Evolutionary conservation across 2,888 invertebrate species (phyloP).

Genomic region (Frankliniella intonsa): DNA sequence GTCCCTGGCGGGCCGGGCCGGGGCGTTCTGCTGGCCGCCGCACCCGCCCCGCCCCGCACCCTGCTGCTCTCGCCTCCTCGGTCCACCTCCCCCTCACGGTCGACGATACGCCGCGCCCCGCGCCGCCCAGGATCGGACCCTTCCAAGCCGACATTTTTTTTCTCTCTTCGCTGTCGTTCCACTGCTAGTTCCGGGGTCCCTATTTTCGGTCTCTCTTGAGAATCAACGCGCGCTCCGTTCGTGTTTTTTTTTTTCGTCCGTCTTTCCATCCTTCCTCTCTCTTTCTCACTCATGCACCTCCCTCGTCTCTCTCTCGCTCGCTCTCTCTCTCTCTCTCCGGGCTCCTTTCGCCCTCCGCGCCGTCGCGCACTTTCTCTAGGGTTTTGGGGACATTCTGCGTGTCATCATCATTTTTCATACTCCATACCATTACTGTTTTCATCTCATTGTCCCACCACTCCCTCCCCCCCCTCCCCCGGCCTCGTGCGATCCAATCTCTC

Average conservation of each 20-base stretch:
- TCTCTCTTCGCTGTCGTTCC: slow-evolving; percentile 25
- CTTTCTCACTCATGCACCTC: neutral
- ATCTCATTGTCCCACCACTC: slow-evolving; percentile 37
- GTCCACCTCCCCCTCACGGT: too few species aligned
- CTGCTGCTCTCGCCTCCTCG: neutral
- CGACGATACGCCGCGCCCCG: too few species aligned
- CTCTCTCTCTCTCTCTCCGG: neutral
- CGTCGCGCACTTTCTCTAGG: slow-evolving; percentile 36
- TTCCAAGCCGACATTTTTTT: slow-evolving; percentile 31
- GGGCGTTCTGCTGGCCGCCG: neutral
- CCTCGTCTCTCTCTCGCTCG: neutral
- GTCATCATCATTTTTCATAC: slow-evolving; percentile 39
- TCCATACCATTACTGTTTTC: slow-evolving; percentile 35
- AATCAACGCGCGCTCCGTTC: neutral
- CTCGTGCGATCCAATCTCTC: slow-evolving; percentile 29
- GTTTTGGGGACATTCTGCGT: slow-evolving; percentile 39
- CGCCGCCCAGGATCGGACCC: neutral
- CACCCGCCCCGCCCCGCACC: neutral
- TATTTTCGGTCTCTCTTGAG: slow-evolving; percentile 20
- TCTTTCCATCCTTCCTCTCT: neutral
- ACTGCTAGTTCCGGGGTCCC: slow-evolving; percentile 18
- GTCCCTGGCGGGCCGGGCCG: neutral
- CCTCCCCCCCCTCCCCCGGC: slow-evolving; percentile 27
- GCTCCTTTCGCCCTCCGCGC: slow-evolving; percentile 31
- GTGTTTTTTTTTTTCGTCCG: neutral